A percentile compares a stretch with the other conserved stretches of the same genome.
Evolutionary conservation across 2,888 invertebrate genomes (phyloP).

Genomic region (Drosophila peninsularis): DNA sequence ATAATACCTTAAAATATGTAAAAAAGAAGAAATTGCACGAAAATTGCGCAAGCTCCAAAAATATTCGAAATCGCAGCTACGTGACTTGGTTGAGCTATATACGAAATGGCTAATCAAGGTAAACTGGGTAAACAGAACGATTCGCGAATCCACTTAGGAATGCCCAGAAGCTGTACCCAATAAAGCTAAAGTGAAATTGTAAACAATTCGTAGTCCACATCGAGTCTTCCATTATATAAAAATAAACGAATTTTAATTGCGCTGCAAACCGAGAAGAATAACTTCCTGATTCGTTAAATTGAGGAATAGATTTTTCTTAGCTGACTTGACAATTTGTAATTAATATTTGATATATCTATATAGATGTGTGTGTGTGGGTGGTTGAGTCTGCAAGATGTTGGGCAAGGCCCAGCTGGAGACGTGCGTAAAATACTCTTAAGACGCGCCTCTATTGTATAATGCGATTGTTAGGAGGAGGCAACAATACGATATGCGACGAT

Average conservation of each 20-base stretch:
- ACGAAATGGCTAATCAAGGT: conserved; percentile 5
- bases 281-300: neutral
- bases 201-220: neutral
- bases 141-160: neutral
- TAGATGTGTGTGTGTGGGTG: neutral
- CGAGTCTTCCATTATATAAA: neutral
- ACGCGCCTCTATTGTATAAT: conserved; percentile 49
- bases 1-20: neutral
- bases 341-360: neutral
- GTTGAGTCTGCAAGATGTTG: conserved; percentile 31
- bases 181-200: conserved; percentile 18
- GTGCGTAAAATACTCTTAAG: conserved; percentile 38
- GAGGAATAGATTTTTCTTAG: neutral
- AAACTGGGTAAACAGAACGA: conserved; percentile 8
- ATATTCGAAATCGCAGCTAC: conserved; percentile 29
- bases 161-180: conserved; percentile 4
- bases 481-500: conserved; percentile 19
- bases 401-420: conserved; percentile 36
- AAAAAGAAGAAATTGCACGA: neutral
- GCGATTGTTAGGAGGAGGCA: conserved; percentile 14
- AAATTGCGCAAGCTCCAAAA: conserved; percentile 16
- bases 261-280: neutral
- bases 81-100: conserved; percentile 25
- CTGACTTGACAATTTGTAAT: neutral
- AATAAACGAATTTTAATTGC: neutral